phyloP scores from a whole-genome alignment of 2,797 vertebrate genomes.

The Coccyzus lansbergi region DNA sequence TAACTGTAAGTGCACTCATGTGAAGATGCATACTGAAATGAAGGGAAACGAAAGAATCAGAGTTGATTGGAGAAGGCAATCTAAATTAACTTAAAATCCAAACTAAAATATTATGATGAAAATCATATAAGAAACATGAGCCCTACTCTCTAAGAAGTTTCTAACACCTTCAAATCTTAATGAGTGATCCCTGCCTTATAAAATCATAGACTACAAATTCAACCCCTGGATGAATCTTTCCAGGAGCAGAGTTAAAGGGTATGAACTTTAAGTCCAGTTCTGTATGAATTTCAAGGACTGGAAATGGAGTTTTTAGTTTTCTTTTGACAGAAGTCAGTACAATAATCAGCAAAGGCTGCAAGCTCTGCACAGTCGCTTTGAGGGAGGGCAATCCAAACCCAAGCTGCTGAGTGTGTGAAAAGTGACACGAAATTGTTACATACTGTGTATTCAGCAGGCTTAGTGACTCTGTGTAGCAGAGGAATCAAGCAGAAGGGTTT shows the following conservation, averaged over 20 bases:
- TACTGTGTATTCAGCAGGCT: background rate
- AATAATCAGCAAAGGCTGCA: background rate
- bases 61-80: background rate
- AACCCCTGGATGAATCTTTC: background rate
- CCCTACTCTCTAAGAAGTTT: background rate
- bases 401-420: background rate
- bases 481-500: background rate
- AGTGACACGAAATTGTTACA: background rate
- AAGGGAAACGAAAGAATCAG: background rate
- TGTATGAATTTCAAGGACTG: background rate
- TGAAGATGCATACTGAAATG: background rate
- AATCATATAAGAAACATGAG: background rate
- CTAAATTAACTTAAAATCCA: background rate
- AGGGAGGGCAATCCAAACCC: background rate
- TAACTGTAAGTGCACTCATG: background rate
- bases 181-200: background rate
- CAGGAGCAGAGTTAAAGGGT: background rate
- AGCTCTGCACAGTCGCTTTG: background rate
- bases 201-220: background rate
- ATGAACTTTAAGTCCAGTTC: background rate
- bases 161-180: background rate
- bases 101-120: background rate
- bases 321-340: background rate
- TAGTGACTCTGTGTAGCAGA: background rate
- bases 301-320: background rate